Base-by-base conservation (phyloP, 2,888 invertebrate genomes). In the Trimorus sp. region DNA sequence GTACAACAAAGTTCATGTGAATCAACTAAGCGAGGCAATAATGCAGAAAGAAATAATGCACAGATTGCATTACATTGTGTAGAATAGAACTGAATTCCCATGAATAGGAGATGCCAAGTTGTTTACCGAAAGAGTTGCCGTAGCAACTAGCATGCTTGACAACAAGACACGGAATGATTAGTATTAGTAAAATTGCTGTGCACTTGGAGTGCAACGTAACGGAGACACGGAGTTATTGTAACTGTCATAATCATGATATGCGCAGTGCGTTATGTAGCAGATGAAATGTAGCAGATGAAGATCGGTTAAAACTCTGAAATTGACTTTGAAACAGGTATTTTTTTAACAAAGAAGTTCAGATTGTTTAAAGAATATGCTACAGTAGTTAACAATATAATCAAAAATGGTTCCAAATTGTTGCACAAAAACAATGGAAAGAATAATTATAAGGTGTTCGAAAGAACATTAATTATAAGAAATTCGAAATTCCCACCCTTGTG, bases 31-130 rank as follows among this genome's bases (percentile, higher is more conserved):
- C 26, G 26, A 4, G 4, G 26, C 26, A 26, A 26, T 26, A 26
- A 26, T 26, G 26, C 2, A 26, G 26, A 26, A 26, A 26, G 26
- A 26, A 26, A 26, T 26, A 26, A 26, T 26, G 26, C 26, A 26
- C 26, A 26, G 26, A 26, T 26, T 26, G 26, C 26, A 26, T 26
- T 26, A 26, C 26, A 26, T 26, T 26, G 26, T 26, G 26, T 4
- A 26, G 2, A 26, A 26, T 26, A 1, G 26, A 26, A 26, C 4
- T 26, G 26, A 56, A 73, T 68, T 53, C 14, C 53, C 40, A 56
- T 69, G 63, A 69, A 69, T 69, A 76, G 54, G 62, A 76, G 56
- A 76, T 74, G 73, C 62, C 60, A 54, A 62, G 48, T 62, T 76
- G 69, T 76, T 76, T 69, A 54, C 76, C 37, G 0, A 56, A 62